phyloP scores from a whole-genome alignment of 2,888 invertebrate genomes.

The Ophioninae sp. region DNA sequence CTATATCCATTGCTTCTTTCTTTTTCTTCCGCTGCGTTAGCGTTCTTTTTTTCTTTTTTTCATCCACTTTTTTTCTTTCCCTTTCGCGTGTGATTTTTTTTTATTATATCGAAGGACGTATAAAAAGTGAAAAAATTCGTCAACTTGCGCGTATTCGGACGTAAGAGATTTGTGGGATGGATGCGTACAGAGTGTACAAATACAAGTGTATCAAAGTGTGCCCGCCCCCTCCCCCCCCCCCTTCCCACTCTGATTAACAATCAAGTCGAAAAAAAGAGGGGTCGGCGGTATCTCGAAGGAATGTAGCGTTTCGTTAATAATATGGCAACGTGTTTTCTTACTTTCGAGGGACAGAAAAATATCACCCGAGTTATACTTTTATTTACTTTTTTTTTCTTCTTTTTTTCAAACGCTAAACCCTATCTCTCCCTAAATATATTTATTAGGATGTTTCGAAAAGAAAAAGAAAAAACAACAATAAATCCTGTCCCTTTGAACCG shows the following conservation, averaged over 20 bases:
- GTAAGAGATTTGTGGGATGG: constrained; percentile 64
- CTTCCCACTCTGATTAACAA: background rate
- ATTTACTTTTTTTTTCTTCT: too few species aligned
- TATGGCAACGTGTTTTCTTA: constrained; percentile 54
- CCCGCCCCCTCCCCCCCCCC: background rate
- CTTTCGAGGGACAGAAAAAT: constrained; percentile 54
- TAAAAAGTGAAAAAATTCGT: constrained; percentile 70
- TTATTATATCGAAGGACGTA: constrained; percentile 69
- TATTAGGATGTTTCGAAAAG: background rate
- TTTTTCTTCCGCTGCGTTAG: background rate
- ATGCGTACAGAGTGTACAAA: constrained; percentile 22
- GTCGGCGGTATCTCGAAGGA: constrained; percentile 33
- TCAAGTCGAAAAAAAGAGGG: background rate
- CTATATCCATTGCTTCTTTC: constrained; percentile 29
- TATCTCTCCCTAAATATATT: constrained; percentile 5
- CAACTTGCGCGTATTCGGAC: constrained; percentile 56
- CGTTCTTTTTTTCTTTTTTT: constrained; percentile 17
- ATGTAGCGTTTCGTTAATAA: constrained; percentile 54
- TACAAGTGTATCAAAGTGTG: constrained; percentile 5
- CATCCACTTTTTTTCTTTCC: constrained; percentile 14
- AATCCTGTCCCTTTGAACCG: background rate
- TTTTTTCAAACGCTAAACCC: constrained; percentile 40
- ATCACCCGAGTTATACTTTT: constrained; percentile 37
- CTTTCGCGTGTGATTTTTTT: constrained; percentile 13
- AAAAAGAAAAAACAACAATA: background rate